Conservation (phyloP, 92 coral and sea anemone genomes). For the Montipora capitata region DNA sequence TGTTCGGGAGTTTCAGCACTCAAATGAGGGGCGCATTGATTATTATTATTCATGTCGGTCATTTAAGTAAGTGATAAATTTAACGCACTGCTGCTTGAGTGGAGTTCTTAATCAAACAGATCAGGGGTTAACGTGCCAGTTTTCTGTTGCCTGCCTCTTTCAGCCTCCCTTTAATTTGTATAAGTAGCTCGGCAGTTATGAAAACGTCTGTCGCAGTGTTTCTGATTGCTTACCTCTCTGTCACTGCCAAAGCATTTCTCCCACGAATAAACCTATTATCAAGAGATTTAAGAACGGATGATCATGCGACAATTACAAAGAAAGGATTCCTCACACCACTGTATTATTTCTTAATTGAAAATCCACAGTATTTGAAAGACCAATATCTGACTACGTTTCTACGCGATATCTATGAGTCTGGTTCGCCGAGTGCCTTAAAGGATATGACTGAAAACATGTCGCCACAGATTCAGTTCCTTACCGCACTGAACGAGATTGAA, state of each 20-base stretch:
- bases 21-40: too few relatives aligned
- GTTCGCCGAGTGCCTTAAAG: constrained; percentile 10
- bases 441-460: constrained; percentile 45
- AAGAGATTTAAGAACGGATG: neutral
- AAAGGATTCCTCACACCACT: constrained; percentile 20
- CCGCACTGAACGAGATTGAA: constrained; percentile 73
- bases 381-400: constrained; percentile 30
- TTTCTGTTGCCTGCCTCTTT: too few relatives aligned
- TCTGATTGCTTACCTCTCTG: neutral
- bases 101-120: too few relatives aligned
- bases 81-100: too few relatives aligned
- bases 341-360: constrained; percentile 11
- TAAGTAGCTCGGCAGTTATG: too few relatives aligned
- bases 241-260: constrained; percentile 14
- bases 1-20: too few relatives aligned
- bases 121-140: too few relatives aligned
- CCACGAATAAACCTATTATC: constrained; percentile 4
- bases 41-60: too few relatives aligned
- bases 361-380: constrained; percentile 56
- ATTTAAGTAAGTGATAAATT: too few relatives aligned
- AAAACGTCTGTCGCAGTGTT: too few relatives aligned
- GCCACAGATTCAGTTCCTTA: constrained; percentile 64
- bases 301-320: constrained; percentile 26
- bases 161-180: too few relatives aligned
- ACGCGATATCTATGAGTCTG: constrained; percentile 10